Percentiles rank a stretch among this genome's conserved stretches.
Evolutionary conservation across 2,797 vertebrate genomes (phyloP).

Genomic region (Ficedula albicollis): DNA sequence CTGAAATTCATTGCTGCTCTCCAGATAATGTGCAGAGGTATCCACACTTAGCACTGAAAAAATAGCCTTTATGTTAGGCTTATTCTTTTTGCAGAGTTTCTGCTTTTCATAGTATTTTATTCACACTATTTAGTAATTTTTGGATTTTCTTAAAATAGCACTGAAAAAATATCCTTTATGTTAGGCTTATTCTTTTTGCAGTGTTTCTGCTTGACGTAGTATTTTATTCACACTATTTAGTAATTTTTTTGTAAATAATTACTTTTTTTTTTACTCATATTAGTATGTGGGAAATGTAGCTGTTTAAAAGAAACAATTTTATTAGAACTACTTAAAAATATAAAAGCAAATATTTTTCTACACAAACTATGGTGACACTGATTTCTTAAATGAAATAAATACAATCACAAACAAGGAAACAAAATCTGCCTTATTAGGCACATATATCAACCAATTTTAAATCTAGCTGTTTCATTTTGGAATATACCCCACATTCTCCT

Average conservation of each 20-base stretch:
- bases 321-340: background rate
- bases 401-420: background rate
- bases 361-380: background rate
- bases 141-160: no score
- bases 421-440: background rate
- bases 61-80: background rate
- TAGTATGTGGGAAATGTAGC: background rate
- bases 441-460: background rate
- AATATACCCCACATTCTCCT: background rate
- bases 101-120: background rate
- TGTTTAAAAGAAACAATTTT: background rate
- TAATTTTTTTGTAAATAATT: background rate
- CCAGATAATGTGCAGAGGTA: background rate
- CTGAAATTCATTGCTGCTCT: background rate
- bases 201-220: background rate
- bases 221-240: background rate
- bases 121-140: background rate
- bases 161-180: background rate
- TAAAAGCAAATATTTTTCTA: background rate
- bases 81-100: background rate
- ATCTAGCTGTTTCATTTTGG: background rate
- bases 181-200: background rate
- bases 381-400: background rate
- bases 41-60: background rate
- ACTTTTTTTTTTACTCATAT: background rate